A percentile compares a stretch with the other conserved stretches of the same genome.
Evolutionary conservation across 1,140 invertebrate species (phyloP).

Genomic region (Macrosteles quadrilineatus): DNA sequence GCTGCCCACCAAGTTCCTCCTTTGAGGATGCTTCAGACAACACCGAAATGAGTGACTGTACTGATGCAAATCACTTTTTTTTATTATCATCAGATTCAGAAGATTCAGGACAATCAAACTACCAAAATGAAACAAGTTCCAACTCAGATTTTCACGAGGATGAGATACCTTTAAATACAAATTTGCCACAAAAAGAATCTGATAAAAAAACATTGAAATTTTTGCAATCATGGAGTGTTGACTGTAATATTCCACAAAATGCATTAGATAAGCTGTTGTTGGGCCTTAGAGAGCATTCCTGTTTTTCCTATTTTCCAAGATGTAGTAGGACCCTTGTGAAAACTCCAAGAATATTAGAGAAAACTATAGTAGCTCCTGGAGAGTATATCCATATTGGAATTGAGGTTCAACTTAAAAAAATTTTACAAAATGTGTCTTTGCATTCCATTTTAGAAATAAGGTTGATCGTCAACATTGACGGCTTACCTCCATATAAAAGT

Average conservation of each 20-base stretch:
- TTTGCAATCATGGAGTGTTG: not conserved
- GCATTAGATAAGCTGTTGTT: not conserved
- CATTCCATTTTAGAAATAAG: not conserved
- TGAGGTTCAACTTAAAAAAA: slow-evolving; percentile 13
- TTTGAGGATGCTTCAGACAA: too few relatives aligned
- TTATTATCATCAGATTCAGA: too few relatives aligned
- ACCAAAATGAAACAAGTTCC: too few relatives aligned
- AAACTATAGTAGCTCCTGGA: not conserved
- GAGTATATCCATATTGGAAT: slow-evolving; percentile 22
- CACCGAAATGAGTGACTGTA: too few relatives aligned
- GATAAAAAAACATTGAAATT: not conserved
- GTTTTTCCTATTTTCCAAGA: slow-evolving; percentile 4
- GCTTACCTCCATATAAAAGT: slow-evolving; percentile 23
- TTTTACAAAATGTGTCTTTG: not conserved
- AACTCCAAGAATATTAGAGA: not conserved
- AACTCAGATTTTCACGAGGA: too few relatives aligned
- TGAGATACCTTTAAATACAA: too few relatives aligned
- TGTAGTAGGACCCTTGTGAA: slow-evolving; percentile 4
- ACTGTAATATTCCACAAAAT: not conserved
- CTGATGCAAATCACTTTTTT: too few relatives aligned
- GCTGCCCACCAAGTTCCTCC: too few relatives aligned
- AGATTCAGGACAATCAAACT: too few relatives aligned
- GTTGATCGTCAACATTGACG: slow-evolving; percentile 11
- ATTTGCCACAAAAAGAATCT: too few relatives aligned
- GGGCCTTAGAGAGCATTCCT: not conserved